Base-by-base conservation (phyloP, 2,797 vertebrate species). In the Pangasius macronema region DNA sequence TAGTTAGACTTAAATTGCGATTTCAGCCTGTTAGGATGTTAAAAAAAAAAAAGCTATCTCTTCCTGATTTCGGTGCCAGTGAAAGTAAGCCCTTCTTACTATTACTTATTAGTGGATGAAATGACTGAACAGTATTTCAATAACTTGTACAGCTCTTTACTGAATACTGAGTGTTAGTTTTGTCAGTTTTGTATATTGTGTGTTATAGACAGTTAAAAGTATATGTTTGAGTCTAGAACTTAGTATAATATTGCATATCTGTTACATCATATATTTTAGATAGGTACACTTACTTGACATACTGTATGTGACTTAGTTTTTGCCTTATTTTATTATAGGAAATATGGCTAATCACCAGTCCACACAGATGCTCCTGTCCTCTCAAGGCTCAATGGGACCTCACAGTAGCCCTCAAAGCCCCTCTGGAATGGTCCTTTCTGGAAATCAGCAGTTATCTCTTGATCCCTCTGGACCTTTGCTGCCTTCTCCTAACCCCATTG, bases 371-470 rank as follows among this genome's bases (percentile, higher is more conserved):
- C 93, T 95, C 7, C 92, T 94, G 57, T 93, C 88, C n/a, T 86
- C 95, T 76, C 95, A 96, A 91, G 93, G 94, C 85, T 93, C 94
- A 82, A 93, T 95, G 80, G 95, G 95, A 20, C 94, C 94, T 79
- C 94, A 95, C 87, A 95, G 95, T 87, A 94, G 97, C 36, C 95
- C 97, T 46, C 97, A 97, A 91, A 99, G 98, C 91, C 98, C 98
- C 55, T 96, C 99, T 96, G 97, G 96, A 90, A 95, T 99, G 93
- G 95, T 95, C 87, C 94, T 96, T 88, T 96, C 97, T 86, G 97
- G 97, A 92, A 97, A 97, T 93, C 97, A 97, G 88, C 96, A 97
- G 87, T 95, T 99, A 86, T 96, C 98, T 75, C 98, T 99, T 0
- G 98, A 99, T 30, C 94, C 96, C 53, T 94, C 97, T 0, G 94